Evolutionary conservation across 1,140 invertebrate species (phyloP), one percentile per base, ranked within the genome.

Genomic region (Microplitis mediator): DNA sequence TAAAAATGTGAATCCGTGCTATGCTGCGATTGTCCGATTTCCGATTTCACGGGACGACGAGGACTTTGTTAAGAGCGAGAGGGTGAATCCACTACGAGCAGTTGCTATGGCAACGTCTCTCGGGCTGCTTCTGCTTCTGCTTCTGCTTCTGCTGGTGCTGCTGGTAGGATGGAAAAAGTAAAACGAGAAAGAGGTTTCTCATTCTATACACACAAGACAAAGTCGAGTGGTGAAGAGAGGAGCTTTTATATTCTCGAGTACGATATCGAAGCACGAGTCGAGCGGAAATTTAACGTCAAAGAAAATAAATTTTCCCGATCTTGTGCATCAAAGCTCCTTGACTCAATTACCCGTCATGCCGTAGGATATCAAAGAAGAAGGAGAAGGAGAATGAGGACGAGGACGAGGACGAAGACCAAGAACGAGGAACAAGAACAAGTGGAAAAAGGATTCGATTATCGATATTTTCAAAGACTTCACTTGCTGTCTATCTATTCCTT

Each of bases 91-190:
- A 45, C 39, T 5, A 11, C 5, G 39, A 45, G 39, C 39, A 8
- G 62, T 64, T 36, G 62, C 62, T 64, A 64, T 64, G 62, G 62
- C 13, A 64, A 64, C 62, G 32, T 62, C 35, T 62, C 32, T 23
- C 23, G 23, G 23, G 23, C 23, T 23, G 23, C 23, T 23, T 23
- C 23, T 23, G 23, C 23, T 23, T 23, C 23, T 23, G 23, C 23
- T 23, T 23, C 23, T 23, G 39, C 39, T 11, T n/a, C n/a, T n/a
- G n/a, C 9, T 39, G 36, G 9, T 39, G 9, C 9, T 39, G 39
- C 39, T 11, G 5, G 39, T 16, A 2, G n/a, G 8, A 36, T 64
- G 60, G 60, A 36, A 62, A 35, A 32, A 62, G 35, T 31, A 32
- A 32, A 62, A 16, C 32, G 8, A 13, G 56, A 16, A 31, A 31